These are phyloP conservation scores for Cairina moschata DNA, from an alignment of 2,113 vertebrate species.

Conservation along the genomic window DNA sequence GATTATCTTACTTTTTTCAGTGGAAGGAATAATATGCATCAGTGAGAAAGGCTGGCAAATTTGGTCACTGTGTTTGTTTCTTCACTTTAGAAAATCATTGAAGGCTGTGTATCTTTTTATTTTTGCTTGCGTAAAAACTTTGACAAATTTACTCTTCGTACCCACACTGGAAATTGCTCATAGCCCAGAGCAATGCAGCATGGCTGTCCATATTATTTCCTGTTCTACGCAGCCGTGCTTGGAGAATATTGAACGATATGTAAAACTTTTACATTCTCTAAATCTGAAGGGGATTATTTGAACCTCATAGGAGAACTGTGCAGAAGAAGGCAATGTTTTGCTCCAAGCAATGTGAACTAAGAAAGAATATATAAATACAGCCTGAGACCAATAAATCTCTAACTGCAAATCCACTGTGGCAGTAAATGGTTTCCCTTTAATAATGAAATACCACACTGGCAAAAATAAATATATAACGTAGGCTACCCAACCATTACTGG, in stretches of 20 bases:
- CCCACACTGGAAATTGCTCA: neutral
- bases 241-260: constrained; percentile 3
- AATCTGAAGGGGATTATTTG: constrained; percentile 33
- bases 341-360: constrained; percentile 39
- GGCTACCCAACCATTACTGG: neutral
- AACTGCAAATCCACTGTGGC: constrained; percentile 40
- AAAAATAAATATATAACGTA: constrained; percentile 40
- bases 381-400: constrained; percentile 47
- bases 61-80: neutral
- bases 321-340: constrained; percentile 28
- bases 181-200: neutral
- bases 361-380: constrained; percentile 50
- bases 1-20: neutral
- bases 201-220: neutral
- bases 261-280: constrained; percentile 36
- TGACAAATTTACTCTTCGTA: neutral
- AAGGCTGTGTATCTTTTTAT: neutral
- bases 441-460: constrained; percentile 52
- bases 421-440: constrained; percentile 55
- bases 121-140: neutral
- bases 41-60: neutral
- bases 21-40: neutral
- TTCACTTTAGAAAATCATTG: neutral
- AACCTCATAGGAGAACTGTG: constrained; percentile 5
- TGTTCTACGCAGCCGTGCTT: neutral